These are phyloP conservation scores for Scaptomyza caliginosa DNA, from an alignment of 2,888 invertebrate species.

Conservation along the genomic window DNA sequence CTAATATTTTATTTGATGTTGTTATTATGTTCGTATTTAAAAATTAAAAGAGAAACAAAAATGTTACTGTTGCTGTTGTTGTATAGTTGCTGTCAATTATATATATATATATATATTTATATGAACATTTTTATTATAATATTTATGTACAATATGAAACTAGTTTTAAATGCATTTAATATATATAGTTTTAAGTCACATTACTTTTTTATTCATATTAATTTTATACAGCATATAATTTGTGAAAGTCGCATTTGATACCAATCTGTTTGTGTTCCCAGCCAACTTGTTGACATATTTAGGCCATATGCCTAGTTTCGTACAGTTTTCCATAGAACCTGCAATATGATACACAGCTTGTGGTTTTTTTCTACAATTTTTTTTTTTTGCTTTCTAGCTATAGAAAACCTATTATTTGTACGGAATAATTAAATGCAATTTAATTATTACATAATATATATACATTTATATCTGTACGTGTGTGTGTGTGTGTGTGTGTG, in stretches of 20 bases:
- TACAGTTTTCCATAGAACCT: background rate
- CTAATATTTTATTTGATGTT: slow-evolving; percentile 55
- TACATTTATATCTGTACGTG: background rate
- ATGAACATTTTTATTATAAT: background rate
- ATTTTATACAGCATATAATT: background rate
- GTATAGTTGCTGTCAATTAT: slow-evolving; percentile 33
- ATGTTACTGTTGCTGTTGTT: slow-evolving; percentile 34
- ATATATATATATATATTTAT: too few relatives aligned
- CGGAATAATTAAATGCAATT: slow-evolving; percentile 38
- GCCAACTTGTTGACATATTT: slow-evolving; percentile 27
- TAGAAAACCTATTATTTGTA: slow-evolving; percentile 31
- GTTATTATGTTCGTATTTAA: slow-evolving; percentile 27
- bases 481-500: too few relatives aligned
- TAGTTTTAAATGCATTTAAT: slow-evolving; percentile 10
- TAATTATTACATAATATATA: slow-evolving; percentile 19
- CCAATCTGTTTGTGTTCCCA: slow-evolving; percentile 25
- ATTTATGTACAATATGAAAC: background rate
- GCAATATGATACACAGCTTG: too few relatives aligned
- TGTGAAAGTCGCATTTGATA: background rate
- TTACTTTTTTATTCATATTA: slow-evolving; percentile 17
- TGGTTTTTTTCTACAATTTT: background rate
- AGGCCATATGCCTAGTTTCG: slow-evolving; percentile 13
- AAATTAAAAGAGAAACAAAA: background rate
- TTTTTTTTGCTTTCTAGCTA: background rate
- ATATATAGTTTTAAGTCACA: slow-evolving; percentile 29